A percentile compares a stretch with the other conserved stretches of the same genome.
Evolutionary conservation across 1,140 invertebrate species (phyloP).

Genomic region (Caenorhabditis tropicalis): DNA sequence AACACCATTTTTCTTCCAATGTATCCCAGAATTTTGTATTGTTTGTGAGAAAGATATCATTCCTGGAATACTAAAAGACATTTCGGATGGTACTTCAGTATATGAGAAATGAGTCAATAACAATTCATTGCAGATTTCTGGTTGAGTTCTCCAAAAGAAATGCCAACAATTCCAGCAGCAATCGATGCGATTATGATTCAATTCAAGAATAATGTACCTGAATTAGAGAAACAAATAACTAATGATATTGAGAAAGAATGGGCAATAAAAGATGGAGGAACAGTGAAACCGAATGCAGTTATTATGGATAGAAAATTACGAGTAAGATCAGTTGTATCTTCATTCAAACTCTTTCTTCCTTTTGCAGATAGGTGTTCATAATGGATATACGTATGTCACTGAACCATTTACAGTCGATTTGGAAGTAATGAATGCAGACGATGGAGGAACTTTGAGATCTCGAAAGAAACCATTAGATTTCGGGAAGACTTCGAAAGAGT

Average conservation of each 20-base stretch:
- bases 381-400: constrained; percentile 37
- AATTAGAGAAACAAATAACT: constrained; percentile 39
- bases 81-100: not conserved
- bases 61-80: constrained; percentile 16
- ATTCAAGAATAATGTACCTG: constrained; percentile 27
- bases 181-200: constrained; percentile 34
- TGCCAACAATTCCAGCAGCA: constrained; percentile 33
- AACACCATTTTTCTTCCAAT: constrained; percentile 2
- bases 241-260: constrained; percentile 22
- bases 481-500: not conserved
- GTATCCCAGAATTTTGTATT: constrained; percentile 46
- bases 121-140: not conserved
- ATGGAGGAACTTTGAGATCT: constrained; percentile 8
- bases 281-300: constrained; percentile 14
- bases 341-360: too few relatives aligned
- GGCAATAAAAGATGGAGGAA: not conserved
- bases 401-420: constrained; percentile 41
- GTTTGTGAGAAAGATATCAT: constrained; percentile 33
- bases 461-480: constrained; percentile 20
- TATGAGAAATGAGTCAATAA: not conserved
- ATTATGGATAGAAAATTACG: constrained; percentile 41
- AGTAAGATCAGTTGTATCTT: not conserved
- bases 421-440: not conserved
- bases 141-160: constrained; percentile 22
- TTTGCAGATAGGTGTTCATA: constrained; percentile 39